Percentiles rank a stretch among this genome's conserved stretches.
Evolutionary conservation across 1,140 invertebrate species (phyloP).

Genomic region (Brachionus koreanus): DNA sequence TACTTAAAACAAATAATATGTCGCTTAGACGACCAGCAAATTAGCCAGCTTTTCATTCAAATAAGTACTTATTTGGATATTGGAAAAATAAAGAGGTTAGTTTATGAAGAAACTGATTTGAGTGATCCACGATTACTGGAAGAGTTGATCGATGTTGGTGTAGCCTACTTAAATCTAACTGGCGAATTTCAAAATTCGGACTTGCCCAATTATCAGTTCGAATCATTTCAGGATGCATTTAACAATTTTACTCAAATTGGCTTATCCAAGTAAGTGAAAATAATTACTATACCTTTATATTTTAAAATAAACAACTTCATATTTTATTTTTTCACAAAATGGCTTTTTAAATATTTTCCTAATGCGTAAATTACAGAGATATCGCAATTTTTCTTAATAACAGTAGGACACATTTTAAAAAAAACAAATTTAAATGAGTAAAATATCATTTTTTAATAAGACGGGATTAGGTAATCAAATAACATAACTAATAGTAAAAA

Average conservation of each 20-base stretch:
- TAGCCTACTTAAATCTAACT: not conserved
- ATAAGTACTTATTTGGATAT: constrained; percentile 22
- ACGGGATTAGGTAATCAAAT: too few relatives aligned
- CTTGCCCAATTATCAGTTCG: not conserved
- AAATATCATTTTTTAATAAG: too few relatives aligned
- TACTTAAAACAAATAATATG: not conserved
- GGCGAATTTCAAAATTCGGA: not conserved
- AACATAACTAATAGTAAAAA: too few relatives aligned
- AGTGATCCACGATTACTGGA: not conserved
- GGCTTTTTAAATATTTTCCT: too few relatives aligned
- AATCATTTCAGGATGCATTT: not conserved
- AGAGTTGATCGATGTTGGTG: not conserved
- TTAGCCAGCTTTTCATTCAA: not conserved
- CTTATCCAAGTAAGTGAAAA: not conserved
- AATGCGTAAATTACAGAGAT: too few relatives aligned
- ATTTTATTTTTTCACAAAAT: too few relatives aligned
- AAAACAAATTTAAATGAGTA: too few relatives aligned
- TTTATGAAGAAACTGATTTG: not conserved
- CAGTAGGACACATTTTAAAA: too few relatives aligned
- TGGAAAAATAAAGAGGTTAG: not conserved
- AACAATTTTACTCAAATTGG: not conserved
- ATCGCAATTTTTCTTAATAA: too few relatives aligned
- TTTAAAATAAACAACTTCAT: too few relatives aligned
- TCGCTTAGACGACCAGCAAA: not conserved
- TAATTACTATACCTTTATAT: not conserved